phyloP scores from a whole-genome alignment of 2,888 invertebrate species.

The Agriopis leucophaearia region DNA sequence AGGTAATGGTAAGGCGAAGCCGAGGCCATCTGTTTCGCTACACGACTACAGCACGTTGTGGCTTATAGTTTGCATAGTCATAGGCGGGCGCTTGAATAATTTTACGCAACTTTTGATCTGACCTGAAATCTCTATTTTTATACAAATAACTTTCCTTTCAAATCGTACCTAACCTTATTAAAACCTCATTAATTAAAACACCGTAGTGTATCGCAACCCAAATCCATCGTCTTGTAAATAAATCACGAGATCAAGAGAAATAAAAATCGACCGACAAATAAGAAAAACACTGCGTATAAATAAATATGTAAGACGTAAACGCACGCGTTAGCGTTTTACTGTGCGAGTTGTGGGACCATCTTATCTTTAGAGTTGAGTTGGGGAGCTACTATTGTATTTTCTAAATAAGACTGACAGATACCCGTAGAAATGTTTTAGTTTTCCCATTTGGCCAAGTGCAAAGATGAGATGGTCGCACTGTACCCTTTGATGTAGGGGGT shows the following conservation, averaged over 20 bases:
- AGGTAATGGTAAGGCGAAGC: too few relatives aligned
- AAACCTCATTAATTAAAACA: neutral
- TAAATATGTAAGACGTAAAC: constrained; percentile 51
- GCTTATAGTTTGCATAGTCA: too few relatives aligned
- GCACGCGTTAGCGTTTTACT: constrained; percentile 8
- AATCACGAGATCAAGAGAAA: constrained; percentile 58
- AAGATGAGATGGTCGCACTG: neutral
- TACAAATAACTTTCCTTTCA: neutral
- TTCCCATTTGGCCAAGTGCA: neutral
- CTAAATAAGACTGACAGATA: neutral
- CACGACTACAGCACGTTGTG: too few relatives aligned
- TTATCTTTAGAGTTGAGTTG: neutral
- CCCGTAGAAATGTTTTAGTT: neutral
- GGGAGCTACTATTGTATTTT: neutral
- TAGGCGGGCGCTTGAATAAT: too few relatives aligned
- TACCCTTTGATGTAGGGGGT: constrained; percentile 10
- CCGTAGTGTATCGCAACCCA: constrained; percentile 16
- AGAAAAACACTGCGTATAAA: constrained; percentile 48
- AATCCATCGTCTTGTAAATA: constrained; percentile 46
- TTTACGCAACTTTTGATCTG: too few relatives aligned
- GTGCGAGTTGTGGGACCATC: neutral
- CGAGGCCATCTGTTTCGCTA: too few relatives aligned
- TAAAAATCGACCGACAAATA: constrained; percentile 48
- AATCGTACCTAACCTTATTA: neutral
- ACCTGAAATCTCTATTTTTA: neutral